Percentiles rank a stretch among this genome's conserved stretches.
phyloP scores from a whole-genome alignment of 2,113 vertebrate genomes.

The Menidia beryllina region DNA sequence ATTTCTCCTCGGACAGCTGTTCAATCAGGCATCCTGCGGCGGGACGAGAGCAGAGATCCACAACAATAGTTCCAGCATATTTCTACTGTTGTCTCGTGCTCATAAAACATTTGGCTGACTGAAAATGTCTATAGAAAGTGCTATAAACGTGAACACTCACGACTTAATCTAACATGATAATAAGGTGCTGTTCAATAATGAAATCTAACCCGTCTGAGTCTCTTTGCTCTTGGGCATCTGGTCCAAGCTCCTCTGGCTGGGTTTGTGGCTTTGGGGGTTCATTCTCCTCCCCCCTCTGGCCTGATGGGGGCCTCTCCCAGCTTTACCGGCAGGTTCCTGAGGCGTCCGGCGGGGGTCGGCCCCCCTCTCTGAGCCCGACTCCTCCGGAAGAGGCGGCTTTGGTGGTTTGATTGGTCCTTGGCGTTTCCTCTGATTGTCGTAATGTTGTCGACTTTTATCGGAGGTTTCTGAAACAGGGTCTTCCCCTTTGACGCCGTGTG shows the following conservation, averaged over 20 bases:
- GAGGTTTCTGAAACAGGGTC: slow-evolving; percentile 25
- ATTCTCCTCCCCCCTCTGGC: slow-evolving; percentile 78
- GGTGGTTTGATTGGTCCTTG: slow-evolving; percentile 81
- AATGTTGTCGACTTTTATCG: slow-evolving; percentile 36
- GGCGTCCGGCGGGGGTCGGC: slow-evolving; percentile 18
- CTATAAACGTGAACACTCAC: too few species aligned
- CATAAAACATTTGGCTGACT: too few species aligned
- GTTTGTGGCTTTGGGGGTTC: slow-evolving; percentile 79
- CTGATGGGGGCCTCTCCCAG: slow-evolving; percentile 68
- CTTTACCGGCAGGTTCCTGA: slow-evolving; percentile 43
- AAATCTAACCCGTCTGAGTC: slow-evolving; percentile 91
- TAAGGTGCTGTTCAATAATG: too few species aligned
- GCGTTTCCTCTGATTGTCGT: slow-evolving; percentile 79
- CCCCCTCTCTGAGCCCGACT: slow-evolving; percentile 75
- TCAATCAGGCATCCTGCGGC: slow-evolving; percentile 91
- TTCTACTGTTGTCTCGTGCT: too few species aligned
- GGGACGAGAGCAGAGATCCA: slow-evolving; percentile 10
- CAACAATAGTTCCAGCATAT: neutral
- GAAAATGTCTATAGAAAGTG: too few species aligned
- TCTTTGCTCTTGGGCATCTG: slow-evolving; percentile 92
- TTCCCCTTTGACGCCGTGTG: slow-evolving; percentile 23
- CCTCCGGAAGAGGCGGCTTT: slow-evolving; percentile 60
- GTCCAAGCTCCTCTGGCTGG: slow-evolving; percentile 83
- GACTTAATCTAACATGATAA: neutral
- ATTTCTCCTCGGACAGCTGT: slow-evolving; percentile 95